Evolutionary conservation across 2,797 vertebrate genomes (phyloP).

Genomic region (Melanotaenia pygmaea): DNA sequence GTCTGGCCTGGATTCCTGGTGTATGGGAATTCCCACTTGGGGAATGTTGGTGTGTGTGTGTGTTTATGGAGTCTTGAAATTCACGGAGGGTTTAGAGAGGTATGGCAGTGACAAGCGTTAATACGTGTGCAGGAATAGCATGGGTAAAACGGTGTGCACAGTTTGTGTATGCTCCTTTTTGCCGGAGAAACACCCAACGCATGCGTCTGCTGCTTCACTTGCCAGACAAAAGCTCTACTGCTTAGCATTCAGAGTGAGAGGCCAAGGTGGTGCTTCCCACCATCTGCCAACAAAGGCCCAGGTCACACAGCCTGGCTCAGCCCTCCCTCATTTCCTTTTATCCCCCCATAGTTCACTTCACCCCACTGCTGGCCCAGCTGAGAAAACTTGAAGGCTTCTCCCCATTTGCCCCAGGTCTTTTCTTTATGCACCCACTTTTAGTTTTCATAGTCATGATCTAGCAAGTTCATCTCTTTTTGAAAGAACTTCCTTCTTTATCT

Average conservation of each 20-base stretch:
- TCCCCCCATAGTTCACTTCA: constrained; percentile 63
- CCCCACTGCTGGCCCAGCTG: constrained; percentile 56
- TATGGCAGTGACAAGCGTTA: constrained; percentile 16
- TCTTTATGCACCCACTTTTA: constrained; percentile 10
- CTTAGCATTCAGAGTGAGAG: constrained; percentile 85
- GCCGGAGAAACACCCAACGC: constrained; percentile 79
- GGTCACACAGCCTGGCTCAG: constrained; percentile 76
- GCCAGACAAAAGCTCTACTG: constrained; percentile 84
- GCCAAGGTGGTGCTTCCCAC: constrained; percentile 84
- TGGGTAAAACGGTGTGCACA: constrained; percentile 25
- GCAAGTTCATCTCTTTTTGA: constrained; percentile 32
- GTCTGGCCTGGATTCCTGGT: constrained; percentile 36
- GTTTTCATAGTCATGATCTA: constrained; percentile 38
- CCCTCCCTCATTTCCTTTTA: constrained; percentile 61
- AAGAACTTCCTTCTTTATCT: not conserved
- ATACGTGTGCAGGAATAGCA: not conserved
- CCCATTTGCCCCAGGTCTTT: constrained; percentile 23
- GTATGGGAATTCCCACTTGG: constrained; percentile 59
- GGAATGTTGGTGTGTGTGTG: constrained; percentile 37
- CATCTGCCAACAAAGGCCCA: constrained; percentile 85
- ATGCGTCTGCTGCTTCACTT: constrained; percentile 79
- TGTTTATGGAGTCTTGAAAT: constrained; percentile 39
- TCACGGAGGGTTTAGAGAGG: constrained; percentile 14
- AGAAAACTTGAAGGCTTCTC: constrained; percentile 59
- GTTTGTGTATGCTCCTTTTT: constrained; percentile 77